These are phyloP conservation scores for Lutjanus argentimaculatus DNA, from an alignment of 2,797 vertebrate species.

Conservation along the genomic window DNA sequence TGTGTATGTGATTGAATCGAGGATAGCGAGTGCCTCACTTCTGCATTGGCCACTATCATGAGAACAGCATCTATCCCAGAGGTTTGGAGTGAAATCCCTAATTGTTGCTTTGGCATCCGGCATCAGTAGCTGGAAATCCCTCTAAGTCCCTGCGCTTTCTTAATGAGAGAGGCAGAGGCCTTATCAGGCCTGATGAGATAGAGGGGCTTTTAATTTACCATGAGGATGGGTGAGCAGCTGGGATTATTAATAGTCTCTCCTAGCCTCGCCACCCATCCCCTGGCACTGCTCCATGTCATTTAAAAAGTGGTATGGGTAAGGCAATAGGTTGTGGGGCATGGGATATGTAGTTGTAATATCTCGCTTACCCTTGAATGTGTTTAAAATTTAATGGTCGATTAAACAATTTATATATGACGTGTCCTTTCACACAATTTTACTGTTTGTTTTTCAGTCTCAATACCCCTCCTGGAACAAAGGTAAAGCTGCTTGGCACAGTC, in stretches of 20 bases:
- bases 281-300: constrained; percentile 74
- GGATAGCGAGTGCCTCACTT: constrained; percentile 49
- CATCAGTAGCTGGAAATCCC: constrained; percentile 83
- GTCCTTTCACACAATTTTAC: neutral
- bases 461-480: constrained; percentile 98
- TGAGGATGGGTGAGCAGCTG: constrained; percentile 77
- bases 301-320: constrained; percentile 72
- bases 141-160: constrained; percentile 79
- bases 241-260: constrained; percentile 81
- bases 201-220: constrained; percentile 82
- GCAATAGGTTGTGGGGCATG: constrained; percentile 40
- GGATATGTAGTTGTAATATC: constrained; percentile 30
- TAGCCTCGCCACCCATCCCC: constrained; percentile 71
- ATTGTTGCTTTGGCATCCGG: constrained; percentile 80
- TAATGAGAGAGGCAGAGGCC: constrained; percentile 84
- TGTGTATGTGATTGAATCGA: constrained; percentile 52
- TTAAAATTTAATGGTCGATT: constrained; percentile 2
- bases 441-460: constrained; percentile 86
- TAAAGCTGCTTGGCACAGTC: constrained; percentile 93
- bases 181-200: constrained; percentile 83
- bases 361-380: constrained; percentile 32
- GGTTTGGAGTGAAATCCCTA: constrained; percentile 79
- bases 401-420: neutral
- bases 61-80: constrained; percentile 71
- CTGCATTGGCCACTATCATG: constrained; percentile 57